These are phyloP conservation scores for Diuraphis noxia DNA, from an alignment of 1,140 invertebrate species.

Conservation along the genomic window DNA sequence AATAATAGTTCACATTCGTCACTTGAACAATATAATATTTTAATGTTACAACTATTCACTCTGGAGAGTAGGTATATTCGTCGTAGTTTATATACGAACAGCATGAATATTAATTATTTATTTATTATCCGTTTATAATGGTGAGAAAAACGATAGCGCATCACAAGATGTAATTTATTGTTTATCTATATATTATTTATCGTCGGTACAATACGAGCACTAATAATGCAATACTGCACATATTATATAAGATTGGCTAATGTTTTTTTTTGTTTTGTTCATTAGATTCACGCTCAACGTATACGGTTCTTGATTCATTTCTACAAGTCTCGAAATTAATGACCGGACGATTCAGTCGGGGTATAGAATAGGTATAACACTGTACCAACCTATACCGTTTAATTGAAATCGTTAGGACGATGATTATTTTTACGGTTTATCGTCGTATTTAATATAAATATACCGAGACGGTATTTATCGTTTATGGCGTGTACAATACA, in stretches of 20 bases:
- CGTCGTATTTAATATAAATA: neutral
- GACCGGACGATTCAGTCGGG: neutral
- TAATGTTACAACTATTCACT: neutral
- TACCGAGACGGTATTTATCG: neutral
- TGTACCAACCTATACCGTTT: neutral
- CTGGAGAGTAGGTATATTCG: neutral
- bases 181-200: conserved; percentile 5
- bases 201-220: neutral
- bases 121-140: neutral
- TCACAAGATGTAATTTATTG: neutral
- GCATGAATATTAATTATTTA: conserved; percentile 8
- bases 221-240: too few species aligned
- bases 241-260: neutral
- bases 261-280: too few species aligned
- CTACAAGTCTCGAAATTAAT: neutral
- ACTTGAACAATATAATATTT: neutral
- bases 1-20: neutral
- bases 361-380: neutral
- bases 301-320: too few species aligned
- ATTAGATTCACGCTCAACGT: too few species aligned
- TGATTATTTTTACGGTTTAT: neutral
- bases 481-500: neutral
- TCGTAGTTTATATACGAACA: neutral
- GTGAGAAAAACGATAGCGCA: neutral
- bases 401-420: neutral